Base-by-base conservation (phyloP, 1,140 invertebrate species). In the Drosophila trapezifrons region DNA sequence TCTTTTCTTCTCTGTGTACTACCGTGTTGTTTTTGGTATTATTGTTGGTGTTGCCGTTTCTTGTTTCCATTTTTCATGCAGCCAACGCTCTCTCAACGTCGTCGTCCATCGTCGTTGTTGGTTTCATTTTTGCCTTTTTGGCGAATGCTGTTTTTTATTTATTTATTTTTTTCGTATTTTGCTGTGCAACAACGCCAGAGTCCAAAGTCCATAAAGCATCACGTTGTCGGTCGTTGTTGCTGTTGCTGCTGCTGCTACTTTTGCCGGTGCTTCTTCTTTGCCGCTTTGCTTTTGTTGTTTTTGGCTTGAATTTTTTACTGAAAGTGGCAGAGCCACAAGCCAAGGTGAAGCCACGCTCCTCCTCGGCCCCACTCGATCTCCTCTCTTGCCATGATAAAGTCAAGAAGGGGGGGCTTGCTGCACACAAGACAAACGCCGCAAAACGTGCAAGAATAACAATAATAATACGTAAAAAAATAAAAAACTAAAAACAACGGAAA, bases 201-300 rank as follows among this genome's bases (percentile, higher is more conserved):
- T 85, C 82, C 75, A 86, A 85, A 85, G 82, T 85, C 82, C 82
- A 85, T 85, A 86, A 86, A 86, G 84, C 82, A 86, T 85, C 78
- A 81, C 70, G 78, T 76, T 80, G 76, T 60, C 60, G 63, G 70
- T 70, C 35, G 46, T 52, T 73, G 76, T 45, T 80, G 52, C 17
- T 64, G 73, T n/a, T 75, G 40, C 18, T 66, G 43, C n/a, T 65
- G 72, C 27, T 42, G 45, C 17, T 66, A 65, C 42, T 64, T 51
- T 52, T 54, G 51, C 51, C 18, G 57, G 37, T 35, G 40, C 63
- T 65, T 65, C 58, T 63, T 45, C 52, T 38, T 63, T 56, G 70
- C 32, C 32, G 51, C 54, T 54, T 62, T 65, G 46, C 55, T 78
- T 62, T 81, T 81, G 43, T 81, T 80, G 52, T 81, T 78, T 56